Base-by-base conservation (phyloP, 2,888 invertebrate genomes). In the Iphiclides podalirius region DNA sequence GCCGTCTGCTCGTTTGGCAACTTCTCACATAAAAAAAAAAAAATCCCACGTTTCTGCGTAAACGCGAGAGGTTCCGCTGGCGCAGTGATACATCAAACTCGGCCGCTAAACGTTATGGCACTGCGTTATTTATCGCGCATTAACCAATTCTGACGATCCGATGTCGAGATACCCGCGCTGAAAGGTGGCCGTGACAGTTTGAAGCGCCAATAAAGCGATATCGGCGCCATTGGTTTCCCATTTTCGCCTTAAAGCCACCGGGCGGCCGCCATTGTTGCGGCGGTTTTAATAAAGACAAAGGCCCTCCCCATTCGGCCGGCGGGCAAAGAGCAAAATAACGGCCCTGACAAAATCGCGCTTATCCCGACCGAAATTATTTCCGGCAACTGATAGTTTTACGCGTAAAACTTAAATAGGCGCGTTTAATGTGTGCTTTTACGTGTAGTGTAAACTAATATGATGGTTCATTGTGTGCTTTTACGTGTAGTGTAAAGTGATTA, bases 221-320 rank as follows among this genome's bases (percentile, higher is more conserved):
- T 66, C 67, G 67, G 66, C 62, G 66, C 68, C 67, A 70, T 72
- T 71, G 69, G 66, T 63, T 64, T 70, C 64, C 66, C 64, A 67
- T 74, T 74, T 67, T 60, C 63, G 68, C 66, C 64, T 64, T 65
- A 55, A 60, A 64, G 60, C 61, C 58, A 58, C 55, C 52, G 53
- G 38, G 53, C 49, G 35, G 15, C 41, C 54, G 49, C 55, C 57
- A 62, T 72, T 70, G 68, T 67, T 70, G 52, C 28, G 44, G 43
- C 47, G 4, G 59, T 64, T 58, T 60, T 58, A 57, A 56, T 52
- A 51, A 55, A 62, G 59, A 66, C 59, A 66, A 63, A 57, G 50
- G 52, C 42, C 50, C 39, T 34, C 43, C 51, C 44, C 51, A 55
- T 57, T 57, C 44, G 42, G 45, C 40, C 55, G 48, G 54, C 50